These are phyloP conservation scores for Catocala fraxini DNA, from an alignment of 2,888 invertebrate genomes.

Conservation along the genomic window DNA sequence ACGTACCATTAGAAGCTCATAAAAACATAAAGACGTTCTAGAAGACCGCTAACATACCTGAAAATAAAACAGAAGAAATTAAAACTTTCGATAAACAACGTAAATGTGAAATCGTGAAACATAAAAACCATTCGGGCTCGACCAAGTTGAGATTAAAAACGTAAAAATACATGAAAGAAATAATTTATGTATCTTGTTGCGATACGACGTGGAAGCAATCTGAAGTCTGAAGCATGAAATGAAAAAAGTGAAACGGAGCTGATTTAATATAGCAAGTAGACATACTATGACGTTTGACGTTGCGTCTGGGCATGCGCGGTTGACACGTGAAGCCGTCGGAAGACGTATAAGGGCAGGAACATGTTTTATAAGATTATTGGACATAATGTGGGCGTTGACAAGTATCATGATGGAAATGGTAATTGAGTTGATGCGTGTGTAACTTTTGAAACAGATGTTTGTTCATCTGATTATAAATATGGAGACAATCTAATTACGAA, in stretches of 20 bases:
- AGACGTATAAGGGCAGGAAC: conserved; percentile 53
- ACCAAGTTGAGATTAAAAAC: not conserved
- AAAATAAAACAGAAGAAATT: conserved; percentile 24
- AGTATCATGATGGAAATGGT: conserved; percentile 30
- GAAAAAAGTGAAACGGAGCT: conserved; percentile 23
- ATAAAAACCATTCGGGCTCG: no score
- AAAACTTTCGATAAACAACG: not conserved
- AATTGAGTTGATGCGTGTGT: conserved; percentile 15
- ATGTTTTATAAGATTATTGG: conserved; percentile 56
- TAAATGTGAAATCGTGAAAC: no score
- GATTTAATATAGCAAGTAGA: conserved; percentile 25
- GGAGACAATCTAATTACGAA: not conserved
- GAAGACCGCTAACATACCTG: conserved; percentile 36
- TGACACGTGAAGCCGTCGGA: conserved; percentile 54
- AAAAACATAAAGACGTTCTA: not conserved
- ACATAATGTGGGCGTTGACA: conserved; percentile 47
- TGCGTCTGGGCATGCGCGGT: conserved; percentile 8
- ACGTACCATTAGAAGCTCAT: conserved; percentile 14
- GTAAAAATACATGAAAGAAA: not conserved
- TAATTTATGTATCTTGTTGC: not conserved
- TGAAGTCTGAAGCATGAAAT: conserved; percentile 1
- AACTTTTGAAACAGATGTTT: conserved; percentile 9
- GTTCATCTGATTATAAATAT: not conserved
- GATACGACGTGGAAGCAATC: conserved; percentile 11
- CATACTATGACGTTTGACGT: conserved; percentile 24